Percentiles rank a stretch among this genome's conserved stretches.
These are phyloP conservation scores for Paratrypauchen microcephalus DNA, from an alignment of 2,797 vertebrate genomes.

Conservation along the genomic window DNA sequence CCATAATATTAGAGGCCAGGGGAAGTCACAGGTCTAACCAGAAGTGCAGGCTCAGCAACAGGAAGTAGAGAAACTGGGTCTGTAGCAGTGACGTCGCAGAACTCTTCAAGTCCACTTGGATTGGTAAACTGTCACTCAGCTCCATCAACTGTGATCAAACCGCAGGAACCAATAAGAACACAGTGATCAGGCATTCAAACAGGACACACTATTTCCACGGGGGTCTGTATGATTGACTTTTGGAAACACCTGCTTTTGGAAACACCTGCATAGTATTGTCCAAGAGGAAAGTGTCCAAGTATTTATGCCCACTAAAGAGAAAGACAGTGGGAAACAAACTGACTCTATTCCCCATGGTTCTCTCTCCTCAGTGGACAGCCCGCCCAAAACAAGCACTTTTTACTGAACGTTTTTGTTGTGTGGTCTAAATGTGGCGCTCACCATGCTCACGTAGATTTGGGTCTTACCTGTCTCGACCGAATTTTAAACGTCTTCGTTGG, in stretches of 20 bases:
- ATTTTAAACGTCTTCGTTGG: neutral
- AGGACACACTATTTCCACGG: too few species aligned
- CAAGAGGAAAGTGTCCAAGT: too few species aligned
- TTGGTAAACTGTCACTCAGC: neutral
- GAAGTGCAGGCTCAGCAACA: slow-evolving; percentile 1
- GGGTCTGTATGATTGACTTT: too few species aligned
- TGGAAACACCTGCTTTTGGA: too few species aligned
- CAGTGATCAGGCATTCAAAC: neutral
- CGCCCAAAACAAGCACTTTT: neutral
- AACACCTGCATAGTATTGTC: too few species aligned
- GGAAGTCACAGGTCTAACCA: neutral
- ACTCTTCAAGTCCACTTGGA: slow-evolving; percentile 3
- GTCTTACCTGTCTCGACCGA: neutral
- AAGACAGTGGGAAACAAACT: too few species aligned
- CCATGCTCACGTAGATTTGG: neutral
- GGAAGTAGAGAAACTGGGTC: neutral
- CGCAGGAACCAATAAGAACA: neutral
- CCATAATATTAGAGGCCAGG: neutral
- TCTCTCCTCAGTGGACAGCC: too few species aligned
- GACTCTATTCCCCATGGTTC: too few species aligned
- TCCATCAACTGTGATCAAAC: neutral
- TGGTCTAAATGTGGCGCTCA: neutral
- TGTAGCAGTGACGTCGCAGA: neutral
- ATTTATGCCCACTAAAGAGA: too few species aligned
- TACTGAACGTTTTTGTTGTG: neutral